Conservation (phyloP, 2,888 invertebrate genomes). For the Agonopterix subpropinquella region DNA sequence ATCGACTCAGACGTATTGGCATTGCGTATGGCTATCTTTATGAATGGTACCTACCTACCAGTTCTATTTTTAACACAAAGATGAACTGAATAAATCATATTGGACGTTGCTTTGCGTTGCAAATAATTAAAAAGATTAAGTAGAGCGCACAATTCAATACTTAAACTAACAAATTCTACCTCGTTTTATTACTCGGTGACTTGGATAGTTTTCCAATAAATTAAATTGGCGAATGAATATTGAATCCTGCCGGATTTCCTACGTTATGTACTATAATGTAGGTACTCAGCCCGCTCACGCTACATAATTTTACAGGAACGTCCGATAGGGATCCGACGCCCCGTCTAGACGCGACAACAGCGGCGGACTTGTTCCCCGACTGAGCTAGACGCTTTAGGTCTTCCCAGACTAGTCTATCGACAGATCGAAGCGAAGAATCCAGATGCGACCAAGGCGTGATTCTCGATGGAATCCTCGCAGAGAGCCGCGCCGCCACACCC, state of each 20-base stretch:
- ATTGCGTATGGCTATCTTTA: no score
- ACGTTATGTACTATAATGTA: slow-evolving; percentile 37
- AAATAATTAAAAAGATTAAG: no score
- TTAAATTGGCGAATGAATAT: slow-evolving; percentile 35
- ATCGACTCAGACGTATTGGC: no score
- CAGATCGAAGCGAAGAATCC: slow-evolving; percentile 40
- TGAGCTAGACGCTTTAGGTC: slow-evolving; percentile 25
- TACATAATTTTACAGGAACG: slow-evolving; percentile 62
- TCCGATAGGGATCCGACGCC: slow-evolving; percentile 60
- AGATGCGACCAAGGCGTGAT: slow-evolving; percentile 42
- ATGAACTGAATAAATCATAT: no score
- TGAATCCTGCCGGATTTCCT: slow-evolving; percentile 41
- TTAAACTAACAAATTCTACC: not conserved
- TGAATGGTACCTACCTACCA: no score
- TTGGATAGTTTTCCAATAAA: slow-evolving; percentile 17
- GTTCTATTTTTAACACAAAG: no score
- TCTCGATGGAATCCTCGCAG: slow-evolving; percentile 35
- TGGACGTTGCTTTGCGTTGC: no score
- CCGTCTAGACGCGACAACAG: slow-evolving; percentile 67
- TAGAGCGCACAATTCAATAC: no score
- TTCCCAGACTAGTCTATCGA: slow-evolving; percentile 41
- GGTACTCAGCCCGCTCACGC: slow-evolving; percentile 40
- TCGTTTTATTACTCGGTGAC: not conserved
- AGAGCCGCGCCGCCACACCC: slow-evolving; percentile 21
- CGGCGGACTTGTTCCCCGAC: slow-evolving; percentile 58